A percentile compares a stretch with the other conserved stretches of the same genome.
Conservation (phyloP, 2,888 invertebrate genomes). For the Parnassius smintheus region DNA sequence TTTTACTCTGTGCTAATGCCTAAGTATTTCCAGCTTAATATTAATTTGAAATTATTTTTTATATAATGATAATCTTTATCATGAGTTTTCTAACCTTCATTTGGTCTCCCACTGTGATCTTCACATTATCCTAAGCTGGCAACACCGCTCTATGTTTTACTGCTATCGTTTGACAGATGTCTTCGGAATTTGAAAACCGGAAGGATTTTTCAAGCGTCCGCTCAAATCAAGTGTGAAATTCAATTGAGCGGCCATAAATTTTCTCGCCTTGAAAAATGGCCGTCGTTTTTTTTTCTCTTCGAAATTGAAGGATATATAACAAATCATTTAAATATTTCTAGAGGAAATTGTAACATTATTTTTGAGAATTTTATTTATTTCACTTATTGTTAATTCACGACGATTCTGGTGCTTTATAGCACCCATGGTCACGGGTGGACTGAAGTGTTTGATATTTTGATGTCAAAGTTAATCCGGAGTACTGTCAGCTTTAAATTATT, state of each 20-base stretch:
- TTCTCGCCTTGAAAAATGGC: conserved; percentile 65
- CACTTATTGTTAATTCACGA: background rate
- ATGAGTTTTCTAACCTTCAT: too few relatives aligned
- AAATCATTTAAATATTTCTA: conserved; percentile 10
- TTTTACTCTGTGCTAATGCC: background rate
- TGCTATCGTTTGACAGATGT: conserved; percentile 75
- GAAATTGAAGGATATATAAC: conserved; percentile 33
- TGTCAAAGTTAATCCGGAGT: too few relatives aligned
- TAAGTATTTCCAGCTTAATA: background rate
- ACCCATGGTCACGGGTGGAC: too few relatives aligned
- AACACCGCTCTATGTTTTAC: conserved; percentile 63
- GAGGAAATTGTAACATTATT: background rate
- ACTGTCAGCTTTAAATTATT: too few relatives aligned
- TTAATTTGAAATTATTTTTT: too few relatives aligned
- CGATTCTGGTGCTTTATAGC: too few relatives aligned
- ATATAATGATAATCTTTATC: too few relatives aligned
- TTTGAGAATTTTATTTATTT: conserved; percentile 27
- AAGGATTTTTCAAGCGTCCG: conserved; percentile 68
- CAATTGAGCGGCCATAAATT: conserved; percentile 74
- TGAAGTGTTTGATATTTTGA: too few relatives aligned
- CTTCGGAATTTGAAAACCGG: conserved; percentile 66
- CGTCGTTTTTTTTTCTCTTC: conserved; percentile 43
- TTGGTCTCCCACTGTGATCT: background rate
- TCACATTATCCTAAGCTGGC: conserved; percentile 39
- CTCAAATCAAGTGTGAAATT: conserved; percentile 79